Percentiles rank a stretch among this genome's conserved stretches.
These are phyloP conservation scores for Ochlodes sylvanus DNA, from an alignment of 2,888 invertebrate species.

Conservation along the genomic window DNA sequence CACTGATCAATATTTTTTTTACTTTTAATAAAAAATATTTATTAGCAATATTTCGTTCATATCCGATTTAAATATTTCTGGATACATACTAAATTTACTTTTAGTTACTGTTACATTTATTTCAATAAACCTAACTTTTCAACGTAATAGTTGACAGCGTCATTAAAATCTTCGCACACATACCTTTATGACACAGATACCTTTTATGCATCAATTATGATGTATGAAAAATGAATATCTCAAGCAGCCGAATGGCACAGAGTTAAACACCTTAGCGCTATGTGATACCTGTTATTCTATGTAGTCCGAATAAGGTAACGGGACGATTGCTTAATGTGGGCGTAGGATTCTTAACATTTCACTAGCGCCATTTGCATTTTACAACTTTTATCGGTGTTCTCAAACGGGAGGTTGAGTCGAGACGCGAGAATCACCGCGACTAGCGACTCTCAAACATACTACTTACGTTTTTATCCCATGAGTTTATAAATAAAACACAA, in stretches of 20 bases:
- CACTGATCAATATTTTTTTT: no score
- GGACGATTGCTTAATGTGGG: conserved; percentile 66
- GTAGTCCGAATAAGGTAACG: conserved; percentile 72
- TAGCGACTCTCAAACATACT: conserved; percentile 53
- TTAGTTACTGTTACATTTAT: no score
- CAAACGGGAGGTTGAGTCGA: conserved; percentile 70
- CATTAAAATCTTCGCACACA: no score
- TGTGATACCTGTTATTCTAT: conserved; percentile 49
- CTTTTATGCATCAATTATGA: no score
- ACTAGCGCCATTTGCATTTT: conserved; percentile 80
- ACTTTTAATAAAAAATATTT: no score
- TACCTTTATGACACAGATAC: no score
- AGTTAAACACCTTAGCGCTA: conserved; percentile 12
- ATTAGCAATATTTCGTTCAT: no score
- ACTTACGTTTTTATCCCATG: conserved; percentile 47
- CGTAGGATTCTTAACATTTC: conserved; percentile 78
- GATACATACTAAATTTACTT: no score
- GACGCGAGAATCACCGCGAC: conserved; percentile 65
- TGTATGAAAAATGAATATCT: not conserved
- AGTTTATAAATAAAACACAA: not conserved
- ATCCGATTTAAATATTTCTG: no score
- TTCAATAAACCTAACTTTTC: no score
- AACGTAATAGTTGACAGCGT: no score
- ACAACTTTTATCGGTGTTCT: conserved; percentile 79
- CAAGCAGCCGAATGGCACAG: not conserved